These are phyloP conservation scores for Plutella xylostella DNA, from an alignment of 2,888 invertebrate genomes.

Conservation along the genomic window DNA sequence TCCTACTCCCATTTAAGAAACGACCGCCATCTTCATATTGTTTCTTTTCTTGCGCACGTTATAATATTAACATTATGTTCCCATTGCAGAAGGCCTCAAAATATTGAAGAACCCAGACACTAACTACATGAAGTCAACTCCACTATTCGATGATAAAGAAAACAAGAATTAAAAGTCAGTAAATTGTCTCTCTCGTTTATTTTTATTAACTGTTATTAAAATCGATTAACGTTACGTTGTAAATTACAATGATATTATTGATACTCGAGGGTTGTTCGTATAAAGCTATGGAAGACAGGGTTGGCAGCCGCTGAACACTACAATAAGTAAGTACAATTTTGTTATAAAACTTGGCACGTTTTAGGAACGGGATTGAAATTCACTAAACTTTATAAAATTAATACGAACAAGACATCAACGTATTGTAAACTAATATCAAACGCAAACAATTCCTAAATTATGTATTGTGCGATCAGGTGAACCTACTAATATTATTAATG, in stretches of 20 bases:
- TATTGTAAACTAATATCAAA: too few relatives aligned
- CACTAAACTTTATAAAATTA: too few relatives aligned
- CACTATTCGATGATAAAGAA: constrained; percentile 37
- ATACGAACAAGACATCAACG: too few relatives aligned
- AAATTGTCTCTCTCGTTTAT: constrained; percentile 46
- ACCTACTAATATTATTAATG: too few relatives aligned
- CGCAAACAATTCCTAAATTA: too few relatives aligned
- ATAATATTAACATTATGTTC: too few relatives aligned
- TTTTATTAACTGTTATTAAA: constrained; percentile 54
- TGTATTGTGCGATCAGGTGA: too few relatives aligned
- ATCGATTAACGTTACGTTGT: constrained; percentile 56
- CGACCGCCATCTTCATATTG: too few relatives aligned
- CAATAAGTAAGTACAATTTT: too few relatives aligned
- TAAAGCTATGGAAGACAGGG: constrained; percentile 60
- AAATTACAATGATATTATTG: constrained; percentile 40
- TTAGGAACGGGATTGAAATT: constrained; percentile 56
- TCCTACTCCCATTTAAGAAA: too few relatives aligned
- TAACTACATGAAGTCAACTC: constrained; percentile 38
- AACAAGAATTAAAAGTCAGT: constrained; percentile 24
- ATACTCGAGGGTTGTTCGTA: constrained; percentile 23
- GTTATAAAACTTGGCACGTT: constrained; percentile 46
- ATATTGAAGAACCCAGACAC: constrained; percentile 40
- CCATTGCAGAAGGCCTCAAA: constrained; percentile 54
- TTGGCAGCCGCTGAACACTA: constrained; percentile 26
- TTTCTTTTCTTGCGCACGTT: too few relatives aligned